Evolutionary conservation across 2,113 vertebrate genomes (phyloP), one percentile per base, ranked within the genome.

Genomic region (Ursus arctos): DNA sequence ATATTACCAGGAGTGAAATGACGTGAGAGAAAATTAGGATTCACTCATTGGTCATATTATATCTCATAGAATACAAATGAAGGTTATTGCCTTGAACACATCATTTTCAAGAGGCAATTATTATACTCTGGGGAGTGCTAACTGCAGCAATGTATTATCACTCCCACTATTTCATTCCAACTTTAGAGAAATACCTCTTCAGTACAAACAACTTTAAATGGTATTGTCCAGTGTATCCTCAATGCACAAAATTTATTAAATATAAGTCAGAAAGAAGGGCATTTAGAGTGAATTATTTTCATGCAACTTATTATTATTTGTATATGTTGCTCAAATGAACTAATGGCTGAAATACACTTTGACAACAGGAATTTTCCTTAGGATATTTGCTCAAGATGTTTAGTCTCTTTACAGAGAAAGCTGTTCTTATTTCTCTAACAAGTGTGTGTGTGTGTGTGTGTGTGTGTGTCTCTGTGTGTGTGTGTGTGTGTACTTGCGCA

Each of bases 1-100:
- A 72, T 77, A 92, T 91, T 96, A 95, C 47, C 65, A 61, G n/a
- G n/a, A 84, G 74, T 92, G 49, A 96, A 97, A 87, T 88, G 87
- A 85, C 92, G 88, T 85, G 95, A 91, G 67, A 94, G 74, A 92
- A 96, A 97, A 96, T 97, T 92, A 97, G 95, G 53, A 96, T 91
- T 97, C 96, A 95, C 77, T 94, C 79, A 94, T 82, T 18, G 72
- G 87, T 85, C 83, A 82, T 86, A 77, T 92, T 79, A 85, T 88
- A 92, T 85, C 80, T 94, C 53, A 85, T 0, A 91, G 83, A 96
- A 92, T 77, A 94, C 76, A 96, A 94, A 90, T 7, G 31, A 94
- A 93, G 94, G 84, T 85, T 97, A 91, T 57, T 90, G 90, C 82
- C 91, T 97, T 96, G 90, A 94, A 95, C 67, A 96, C 59, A 85